Base-by-base conservation (phyloP, 2,888 invertebrate species). In the Oxycera nigricornis region DNA sequence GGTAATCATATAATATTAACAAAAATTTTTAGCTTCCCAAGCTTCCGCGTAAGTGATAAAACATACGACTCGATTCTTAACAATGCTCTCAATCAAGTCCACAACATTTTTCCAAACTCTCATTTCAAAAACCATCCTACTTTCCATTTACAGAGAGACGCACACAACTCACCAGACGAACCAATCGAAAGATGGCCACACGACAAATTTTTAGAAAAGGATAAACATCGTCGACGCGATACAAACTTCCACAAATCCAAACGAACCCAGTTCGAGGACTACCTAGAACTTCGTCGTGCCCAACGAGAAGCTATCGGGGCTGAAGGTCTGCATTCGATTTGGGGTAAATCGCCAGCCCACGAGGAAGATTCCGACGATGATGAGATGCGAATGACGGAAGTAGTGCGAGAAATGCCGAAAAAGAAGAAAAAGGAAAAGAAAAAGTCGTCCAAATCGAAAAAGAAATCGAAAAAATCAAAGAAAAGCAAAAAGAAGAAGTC, bases 281-380 rank as follows among this genome's bases (percentile, higher is more conserved):
- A 91, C 77, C 87, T 92, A 85, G 93, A 92, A 80, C 88, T 90
- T 0, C 85, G 94, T 73, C 85, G 94, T 73, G 89, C 89, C 79
- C 91, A 94, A 80, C 86, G 94, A 61, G 94, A 94, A 81, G 86
- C 89, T 76, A 91, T 94, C 57, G 93, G 94, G 1, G 87, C 89
- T 79, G 85, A 90, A 76, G 92, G 93, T 7, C 89, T 90, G 22
- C 86, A 89, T 1, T 87, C 89, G 75, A 87, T 93, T 67, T 94
- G 94, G 94, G 91, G 90, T 30, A 90, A 90, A 82, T 93, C 93
- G 1, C 94, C 94, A 0, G 80, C 87, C 0, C 88, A 88, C 78
- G 88, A 90, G 77, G 90, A 91, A 90, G 30, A 50, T 1, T 80
- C 80, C 9, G 92, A 86, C 87, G 90, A 87, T 24, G 79, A 78